These are phyloP conservation scores for Zalophus californianus DNA, from an alignment of 2,797 vertebrate species.

Conservation along the genomic window DNA sequence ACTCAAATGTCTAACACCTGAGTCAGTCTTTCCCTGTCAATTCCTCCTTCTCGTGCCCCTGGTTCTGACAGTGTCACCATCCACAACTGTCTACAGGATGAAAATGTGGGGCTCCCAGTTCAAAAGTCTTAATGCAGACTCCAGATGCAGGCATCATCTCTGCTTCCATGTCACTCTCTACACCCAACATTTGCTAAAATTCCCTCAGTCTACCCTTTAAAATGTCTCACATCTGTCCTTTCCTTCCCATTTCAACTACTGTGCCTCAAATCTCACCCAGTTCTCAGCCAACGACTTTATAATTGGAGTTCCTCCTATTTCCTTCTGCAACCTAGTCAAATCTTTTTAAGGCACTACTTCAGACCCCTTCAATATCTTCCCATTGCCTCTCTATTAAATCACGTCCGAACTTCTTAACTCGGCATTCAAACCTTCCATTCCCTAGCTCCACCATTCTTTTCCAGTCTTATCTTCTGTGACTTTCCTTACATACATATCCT, in stretches of 20 bases:
- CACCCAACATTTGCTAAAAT: background rate
- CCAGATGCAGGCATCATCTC: background rate
- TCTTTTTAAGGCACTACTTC: background rate
- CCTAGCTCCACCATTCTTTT: background rate
- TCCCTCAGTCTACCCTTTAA: background rate
- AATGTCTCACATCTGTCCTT: background rate
- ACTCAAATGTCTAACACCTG: background rate
- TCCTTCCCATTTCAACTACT: background rate
- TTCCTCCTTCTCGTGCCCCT: background rate
- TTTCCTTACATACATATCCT: background rate
- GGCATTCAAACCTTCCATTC: background rate
- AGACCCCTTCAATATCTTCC: background rate
- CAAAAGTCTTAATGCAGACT: background rate
- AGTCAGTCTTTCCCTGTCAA: slow-evolving; percentile 8
- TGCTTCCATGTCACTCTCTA: background rate
- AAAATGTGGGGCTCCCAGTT: background rate
- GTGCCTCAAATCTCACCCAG: background rate
- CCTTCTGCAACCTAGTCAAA: background rate
- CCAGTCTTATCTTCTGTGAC: background rate
- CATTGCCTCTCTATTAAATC: background rate
- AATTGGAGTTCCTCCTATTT: background rate
- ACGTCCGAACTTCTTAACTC: background rate
- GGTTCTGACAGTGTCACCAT: background rate
- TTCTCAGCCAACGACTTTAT: background rate
- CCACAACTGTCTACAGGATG: background rate